Evolutionary conservation across 2,113 vertebrate species (phyloP).

Genomic region (Casuarius casuarius): DNA sequence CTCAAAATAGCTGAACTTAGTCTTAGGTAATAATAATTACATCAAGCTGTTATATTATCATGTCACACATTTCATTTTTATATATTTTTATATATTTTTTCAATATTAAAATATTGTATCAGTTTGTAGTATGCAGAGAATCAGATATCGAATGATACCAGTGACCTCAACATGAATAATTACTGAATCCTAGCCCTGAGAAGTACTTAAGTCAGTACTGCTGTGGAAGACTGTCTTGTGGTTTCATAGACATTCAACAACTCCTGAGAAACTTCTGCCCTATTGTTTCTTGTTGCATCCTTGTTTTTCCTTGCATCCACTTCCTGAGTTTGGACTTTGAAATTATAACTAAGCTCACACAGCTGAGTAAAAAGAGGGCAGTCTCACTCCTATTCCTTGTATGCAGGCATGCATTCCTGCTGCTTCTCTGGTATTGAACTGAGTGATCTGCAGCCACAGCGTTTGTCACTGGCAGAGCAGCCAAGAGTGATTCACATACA

Average conservation of each 20-base stretch:
- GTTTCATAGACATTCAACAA: background rate
- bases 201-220: background rate
- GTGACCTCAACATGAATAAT: background rate
- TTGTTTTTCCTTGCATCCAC: background rate
- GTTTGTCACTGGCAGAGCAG: background rate
- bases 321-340: background rate
- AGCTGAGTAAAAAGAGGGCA: background rate
- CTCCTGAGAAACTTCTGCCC: background rate
- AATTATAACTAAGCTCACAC: background rate
- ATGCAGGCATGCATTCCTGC: background rate
- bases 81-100: background rate
- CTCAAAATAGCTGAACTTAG: background rate
- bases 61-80: background rate
- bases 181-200: background rate
- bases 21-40: background rate
- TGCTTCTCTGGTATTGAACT: background rate
- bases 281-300: background rate
- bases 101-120: background rate
- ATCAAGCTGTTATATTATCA: background rate
- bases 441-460: background rate
- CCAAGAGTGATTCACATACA: background rate
- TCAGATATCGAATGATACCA: background rate
- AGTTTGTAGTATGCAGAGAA: background rate
- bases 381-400: background rate
- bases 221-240: background rate